Percentiles rank a stretch among this genome's conserved stretches.
phyloP scores from a whole-genome alignment of 2,797 vertebrate genomes.

The Amblyraja radiata region DNA sequence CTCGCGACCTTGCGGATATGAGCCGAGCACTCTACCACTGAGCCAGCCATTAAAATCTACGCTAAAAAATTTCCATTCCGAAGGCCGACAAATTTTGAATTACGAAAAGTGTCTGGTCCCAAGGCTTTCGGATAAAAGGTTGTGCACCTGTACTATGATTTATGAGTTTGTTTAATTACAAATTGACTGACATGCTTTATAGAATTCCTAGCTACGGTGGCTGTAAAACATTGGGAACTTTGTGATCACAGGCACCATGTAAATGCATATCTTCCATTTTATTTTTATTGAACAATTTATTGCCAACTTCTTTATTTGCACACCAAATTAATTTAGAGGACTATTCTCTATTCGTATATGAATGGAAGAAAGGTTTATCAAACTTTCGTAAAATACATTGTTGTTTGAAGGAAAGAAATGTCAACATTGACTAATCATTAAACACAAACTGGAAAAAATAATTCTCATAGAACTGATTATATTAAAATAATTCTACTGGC shows the following conservation, averaged over 20 bases:
- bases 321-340: not conserved
- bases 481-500: not conserved
- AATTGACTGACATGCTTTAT: not conserved
- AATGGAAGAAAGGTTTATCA: not conserved
- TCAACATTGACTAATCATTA: not conserved
- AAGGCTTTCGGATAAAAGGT: too few relatives aligned
- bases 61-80: too few relatives aligned
- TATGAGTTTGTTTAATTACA: not conserved
- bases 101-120: too few relatives aligned
- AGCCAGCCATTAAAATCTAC: too few relatives aligned
- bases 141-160: too few relatives aligned
- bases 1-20: too few relatives aligned
- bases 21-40: too few relatives aligned
- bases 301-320: not conserved
- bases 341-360: not conserved
- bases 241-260: not conserved
- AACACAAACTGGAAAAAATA: not conserved
- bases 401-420: not conserved
- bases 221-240: not conserved
- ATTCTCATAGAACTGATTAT: not conserved
- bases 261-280: not conserved
- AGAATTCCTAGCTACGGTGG: not conserved
- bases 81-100: too few relatives aligned
- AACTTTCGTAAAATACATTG: not conserved
- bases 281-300: not conserved